Evolutionary conservation across 2,113 vertebrate species (phyloP), one percentile per base, ranked within the genome.

Genomic region (Hemibates koningsi): DNA sequence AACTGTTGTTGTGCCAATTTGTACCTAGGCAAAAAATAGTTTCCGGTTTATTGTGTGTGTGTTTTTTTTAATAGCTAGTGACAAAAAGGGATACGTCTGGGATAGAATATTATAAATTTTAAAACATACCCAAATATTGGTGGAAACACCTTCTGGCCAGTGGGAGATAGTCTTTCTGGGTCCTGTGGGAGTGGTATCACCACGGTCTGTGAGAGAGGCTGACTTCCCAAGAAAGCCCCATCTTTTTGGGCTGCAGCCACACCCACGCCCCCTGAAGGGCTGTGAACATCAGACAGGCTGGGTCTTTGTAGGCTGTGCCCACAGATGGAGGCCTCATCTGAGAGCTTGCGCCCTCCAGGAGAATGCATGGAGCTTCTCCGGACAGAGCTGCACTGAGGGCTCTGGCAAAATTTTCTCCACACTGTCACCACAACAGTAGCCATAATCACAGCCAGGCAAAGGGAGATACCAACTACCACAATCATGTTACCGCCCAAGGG

Each of bases 1-100:
- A 99, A 84, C 94, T 99, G 99, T 91, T 98, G 98, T 90, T 99
- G 99, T 29, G 99, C 99, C 13, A 99, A 93, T 9, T 97, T 98
- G 90, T 99, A 99, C 71, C 95, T 96, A 6, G 29, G 66, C 10
- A 88, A 52, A 87, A 14, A 83, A 73, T 24, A 6, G 21, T 5
- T 9, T 41, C 43, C 66, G 2, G 48, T 38, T 53, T 84, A 68
- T 38, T 68, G 34, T 68, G 63, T 32, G 21, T 56, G 52, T 56
- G 9, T 54, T 48, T 6, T 3, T 6, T 27, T 53, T 10, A 76
- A 6, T 56, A 17, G 10, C 3, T 19, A 9, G 5, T 19, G 27
- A 48, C 19, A 89, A 50, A 59, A 61, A 43, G 11, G 29, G 19
- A 13, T 6, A 13, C 45, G n/a, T 78, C 3, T 52, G 29, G 17